phyloP scores from a whole-genome alignment of 2,888 invertebrate species.

The Augiades crinisus region DNA sequence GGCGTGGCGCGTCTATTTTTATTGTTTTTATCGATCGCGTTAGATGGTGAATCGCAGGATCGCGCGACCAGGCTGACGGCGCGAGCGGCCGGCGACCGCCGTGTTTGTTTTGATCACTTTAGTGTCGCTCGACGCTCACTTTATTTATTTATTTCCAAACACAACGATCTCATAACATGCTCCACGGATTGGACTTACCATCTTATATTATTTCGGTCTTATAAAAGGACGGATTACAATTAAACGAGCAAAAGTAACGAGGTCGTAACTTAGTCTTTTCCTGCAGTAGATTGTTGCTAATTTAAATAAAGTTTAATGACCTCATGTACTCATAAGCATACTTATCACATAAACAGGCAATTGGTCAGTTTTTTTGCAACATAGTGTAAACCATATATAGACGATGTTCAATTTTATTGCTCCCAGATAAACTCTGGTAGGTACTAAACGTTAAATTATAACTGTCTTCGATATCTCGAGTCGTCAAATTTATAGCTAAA shows the following conservation, averaged over 20 bases:
- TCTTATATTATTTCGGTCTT: too few species aligned
- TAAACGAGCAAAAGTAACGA: too few species aligned
- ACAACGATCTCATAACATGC: not conserved
- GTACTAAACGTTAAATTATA: conserved; percentile 16
- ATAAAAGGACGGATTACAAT: too few species aligned
- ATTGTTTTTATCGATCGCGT: conserved; percentile 76
- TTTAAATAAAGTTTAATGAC: too few species aligned
- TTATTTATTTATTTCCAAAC: conserved; percentile 5
- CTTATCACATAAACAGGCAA: too few species aligned
- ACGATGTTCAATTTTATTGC: conserved; percentile 9
- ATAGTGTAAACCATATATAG: too few species aligned
- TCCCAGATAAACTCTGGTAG: conserved; percentile 4
- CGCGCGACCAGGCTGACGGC: conserved; percentile 40
- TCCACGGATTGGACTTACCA: too few species aligned
- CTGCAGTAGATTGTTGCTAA: too few species aligned
- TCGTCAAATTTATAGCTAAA: conserved; percentile 23
- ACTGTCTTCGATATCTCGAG: conserved; percentile 14
- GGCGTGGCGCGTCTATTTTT: conserved; percentile 57
- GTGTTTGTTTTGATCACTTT: conserved; percentile 67
- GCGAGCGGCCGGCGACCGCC: conserved; percentile 35
- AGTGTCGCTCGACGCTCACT: conserved; percentile 6
- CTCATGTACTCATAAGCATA: too few species aligned
- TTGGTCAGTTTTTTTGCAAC: too few species aligned
- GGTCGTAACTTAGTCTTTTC: too few species aligned
- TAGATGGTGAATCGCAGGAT: conserved; percentile 53